phyloP scores from a whole-genome alignment of 1,140 invertebrate genomes.

The Adelges cooleyi region DNA sequence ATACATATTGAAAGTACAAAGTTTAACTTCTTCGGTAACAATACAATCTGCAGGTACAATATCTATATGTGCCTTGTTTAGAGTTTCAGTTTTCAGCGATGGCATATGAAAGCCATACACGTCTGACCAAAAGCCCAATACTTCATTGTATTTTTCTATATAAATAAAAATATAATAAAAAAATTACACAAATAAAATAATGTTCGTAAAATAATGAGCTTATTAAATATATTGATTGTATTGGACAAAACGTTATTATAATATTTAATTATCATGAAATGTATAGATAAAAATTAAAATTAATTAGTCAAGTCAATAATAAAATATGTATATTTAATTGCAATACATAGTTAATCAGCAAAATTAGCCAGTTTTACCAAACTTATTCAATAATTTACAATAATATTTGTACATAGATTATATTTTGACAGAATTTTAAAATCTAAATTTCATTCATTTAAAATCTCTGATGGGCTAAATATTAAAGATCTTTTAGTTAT shows the following conservation, averaged over 20 bases:
- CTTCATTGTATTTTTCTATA: constrained; percentile 53
- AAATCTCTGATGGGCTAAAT: no score
- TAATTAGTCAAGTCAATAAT: no score
- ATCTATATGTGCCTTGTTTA: constrained; percentile 81
- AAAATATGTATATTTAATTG: no score
- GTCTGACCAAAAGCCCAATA: constrained; percentile 83
- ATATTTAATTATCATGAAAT: neutral
- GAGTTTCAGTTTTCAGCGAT: constrained; percentile 76
- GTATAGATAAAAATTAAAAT: neutral
- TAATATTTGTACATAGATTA: no score
- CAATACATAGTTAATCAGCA: no score
- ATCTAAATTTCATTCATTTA: no score
- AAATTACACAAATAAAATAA: neutral
- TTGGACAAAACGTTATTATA: neutral
- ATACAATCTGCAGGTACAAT: constrained; percentile 63
- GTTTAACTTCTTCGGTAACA: constrained; percentile 55
- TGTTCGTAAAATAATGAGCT: neutral
- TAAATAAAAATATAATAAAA: constrained; percentile 32
- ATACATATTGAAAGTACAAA: constrained; percentile 65
- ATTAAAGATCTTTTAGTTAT: no score
- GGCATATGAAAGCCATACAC: constrained; percentile 98
- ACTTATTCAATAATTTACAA: no score
- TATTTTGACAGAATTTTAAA: no score
- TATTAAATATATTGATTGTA: neutral
- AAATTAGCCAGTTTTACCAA: no score